Evolutionary conservation across 2,113 vertebrate species (phyloP), one percentile per base, ranked within the genome.

Genomic region (Menidia beryllina): DNA sequence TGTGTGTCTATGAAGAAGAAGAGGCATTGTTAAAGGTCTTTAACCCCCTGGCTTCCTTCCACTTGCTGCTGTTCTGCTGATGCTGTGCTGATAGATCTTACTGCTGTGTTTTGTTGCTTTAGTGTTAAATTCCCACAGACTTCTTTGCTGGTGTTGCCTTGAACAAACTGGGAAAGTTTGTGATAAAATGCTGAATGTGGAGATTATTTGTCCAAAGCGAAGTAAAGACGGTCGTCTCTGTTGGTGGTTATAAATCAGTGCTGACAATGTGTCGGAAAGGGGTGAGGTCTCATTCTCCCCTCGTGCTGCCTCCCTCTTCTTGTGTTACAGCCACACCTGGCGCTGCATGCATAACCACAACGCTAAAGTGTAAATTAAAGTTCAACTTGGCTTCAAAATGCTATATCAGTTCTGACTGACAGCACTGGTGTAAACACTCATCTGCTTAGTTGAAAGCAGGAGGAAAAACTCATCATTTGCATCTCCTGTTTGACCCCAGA

Each of bases 1-100:
- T 88, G 83, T 85, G 74, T 27, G 75, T 80, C 17, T 75, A 49
- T 62, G 62, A 81, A 89, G 77, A 88, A 81, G 79, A 57, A 59
- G 39, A 55, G 43, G 47, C 56, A 78, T 84, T 87, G 78, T 84
- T 72, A 50, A n/a, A 15, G 41, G 26, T 43, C 20, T 45, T 61
- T 21, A 59, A 48, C 57, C n/a, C 49, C 64, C 9, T 49, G 5
- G 41, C 52, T 45, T 26, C 39, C 61, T 72, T 69, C 48, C 17
- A 39, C 48, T 23, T 71, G 47, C 76, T 72, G 57, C 7, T 27
- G 65, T 45, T 51, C 20, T 36, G 20, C 41, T 59, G 55, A 67
- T 53, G 30, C 50, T 9, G 5, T 43, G 13, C 24, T 55, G 34
- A 15, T 23, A 19, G 19, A 10, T 78, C 51, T 2, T 39, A 45